Evolutionary conservation across 2,888 invertebrate species (phyloP).

Genomic region (Cynaeus angustus): DNA sequence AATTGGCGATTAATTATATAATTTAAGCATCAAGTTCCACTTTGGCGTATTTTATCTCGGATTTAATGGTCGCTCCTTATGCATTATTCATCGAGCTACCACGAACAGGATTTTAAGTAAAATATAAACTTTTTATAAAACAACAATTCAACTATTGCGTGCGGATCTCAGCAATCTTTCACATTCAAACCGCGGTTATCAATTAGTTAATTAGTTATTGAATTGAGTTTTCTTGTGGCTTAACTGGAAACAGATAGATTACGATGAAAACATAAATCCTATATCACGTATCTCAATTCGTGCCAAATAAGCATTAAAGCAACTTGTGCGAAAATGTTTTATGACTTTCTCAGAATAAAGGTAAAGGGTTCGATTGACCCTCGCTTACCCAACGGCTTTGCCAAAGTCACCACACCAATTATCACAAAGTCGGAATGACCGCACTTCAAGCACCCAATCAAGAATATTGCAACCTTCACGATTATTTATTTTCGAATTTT

Average conservation of each 20-base stretch:
- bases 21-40: constrained; percentile 24
- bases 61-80: constrained; percentile 35
- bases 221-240: not conserved
- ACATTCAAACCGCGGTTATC: constrained; percentile 8
- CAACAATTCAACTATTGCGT: constrained; percentile 1
- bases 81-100: constrained; percentile 29
- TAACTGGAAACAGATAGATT: constrained; percentile 29
- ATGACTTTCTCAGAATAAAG: constrained; percentile 32
- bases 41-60: constrained; percentile 30
- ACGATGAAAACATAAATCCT: constrained; percentile 41
- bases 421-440: constrained; percentile 19
- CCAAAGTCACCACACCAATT: constrained; percentile 27
- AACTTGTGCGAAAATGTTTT: constrained; percentile 49
- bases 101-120: constrained; percentile 8
- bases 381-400: constrained; percentile 21
- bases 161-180: not conserved
- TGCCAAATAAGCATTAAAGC: constrained; percentile 47
- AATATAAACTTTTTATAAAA: constrained; percentile 1
- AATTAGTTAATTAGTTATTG: constrained; percentile 19
- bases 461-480: constrained; percentile 12
- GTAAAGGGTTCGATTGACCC: constrained; percentile 33
- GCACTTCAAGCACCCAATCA: constrained; percentile 14
- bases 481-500: not conserved
- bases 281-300: constrained; percentile 43
- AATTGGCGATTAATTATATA: constrained; percentile 36